A percentile compares a stretch with the other conserved stretches of the same genome.
phyloP scores from a whole-genome alignment of 2,888 invertebrate species.

The Allacma fusca region DNA sequence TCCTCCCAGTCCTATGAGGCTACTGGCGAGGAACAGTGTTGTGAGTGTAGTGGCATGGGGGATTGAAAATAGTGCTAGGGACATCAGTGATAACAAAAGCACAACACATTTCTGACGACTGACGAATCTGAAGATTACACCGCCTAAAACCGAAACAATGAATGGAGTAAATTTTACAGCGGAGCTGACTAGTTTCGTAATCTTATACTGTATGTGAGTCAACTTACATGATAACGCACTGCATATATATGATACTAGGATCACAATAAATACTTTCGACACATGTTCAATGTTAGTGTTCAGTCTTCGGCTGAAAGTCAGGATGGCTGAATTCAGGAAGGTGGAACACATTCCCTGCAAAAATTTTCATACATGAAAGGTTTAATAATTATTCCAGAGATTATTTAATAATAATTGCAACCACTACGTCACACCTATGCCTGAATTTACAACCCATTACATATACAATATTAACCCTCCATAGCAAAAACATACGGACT shows the following conservation, averaged over 20 bases:
- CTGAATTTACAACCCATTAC: too few species aligned
- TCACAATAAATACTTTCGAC: constrained; percentile 1
- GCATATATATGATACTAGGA: neutral
- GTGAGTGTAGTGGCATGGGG: constrained; percentile 37
- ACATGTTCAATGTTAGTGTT: neutral
- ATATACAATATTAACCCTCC: neutral
- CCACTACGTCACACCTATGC: too few species aligned
- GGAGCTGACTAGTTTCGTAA: too few species aligned
- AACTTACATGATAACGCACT: constrained; percentile 17
- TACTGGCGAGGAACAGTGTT: constrained; percentile 40
- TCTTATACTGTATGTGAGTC: neutral
- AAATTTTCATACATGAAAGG: neutral
- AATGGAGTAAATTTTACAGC: too few species aligned
- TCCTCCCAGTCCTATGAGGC: constrained; percentile 43
- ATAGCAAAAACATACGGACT: neutral
- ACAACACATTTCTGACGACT: constrained; percentile 20
- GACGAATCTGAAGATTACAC: constrained; percentile 16
- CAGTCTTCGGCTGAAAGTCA: neutral
- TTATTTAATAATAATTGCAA: too few species aligned
- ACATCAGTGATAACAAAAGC: constrained; percentile 36
- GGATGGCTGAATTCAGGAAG: neutral
- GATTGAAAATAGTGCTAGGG: constrained; percentile 27
- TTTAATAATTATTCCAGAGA: neutral
- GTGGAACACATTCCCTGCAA: neutral
- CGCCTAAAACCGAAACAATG: neutral